Evolutionary conservation across 2,888 invertebrate genomes (phyloP), one percentile per base, ranked within the genome.

Genomic region (Apoderus coryli): DNA sequence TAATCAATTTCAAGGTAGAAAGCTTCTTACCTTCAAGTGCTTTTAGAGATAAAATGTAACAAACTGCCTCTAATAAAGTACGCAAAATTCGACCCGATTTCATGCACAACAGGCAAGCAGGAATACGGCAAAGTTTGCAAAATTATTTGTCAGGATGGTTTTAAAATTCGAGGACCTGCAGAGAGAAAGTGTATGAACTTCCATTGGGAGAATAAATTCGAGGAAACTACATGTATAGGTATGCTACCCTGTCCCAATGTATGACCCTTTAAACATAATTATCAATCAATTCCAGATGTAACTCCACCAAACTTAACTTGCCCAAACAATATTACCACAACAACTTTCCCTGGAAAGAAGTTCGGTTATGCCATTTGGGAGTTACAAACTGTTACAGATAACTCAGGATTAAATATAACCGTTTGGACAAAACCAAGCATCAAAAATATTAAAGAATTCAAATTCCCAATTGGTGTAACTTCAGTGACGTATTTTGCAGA

Each of bases 401-500:
- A 76, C 48, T 69, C 71, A 1, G 64, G 63, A 6, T 48, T 59
- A 15, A 53, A 61, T 10, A 64, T 72, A 1, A 57, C 59, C 0
- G 44, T 71, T 22, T 70, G 71, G 60, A 62, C 64, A 12, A 64
- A 69, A 37, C 75, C 76, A 2, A 63, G 67, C 9, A 54, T 73
- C 3, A 55, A 54, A 22, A 53, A 56, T 27, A 41, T 53, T 10
- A 46, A 50, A 7, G 49, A 36, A 22, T 61, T 66, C 27, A 63
- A 63, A 43, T 64, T 72, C 26, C 63, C 64, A 36, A 66, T 74
- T 39, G 76, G 75, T 1, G 48, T 49, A 12, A 69, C 68, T 3
- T 52, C 50, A 7, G 61, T 77, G n/a, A 64, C 63, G 1, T 76
- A 75, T 49, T 60, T 64, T 7, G 73, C 74, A 0, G 66, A 68